phyloP scores from a whole-genome alignment of 2,797 vertebrate species.

The Pristis pectinata region DNA sequence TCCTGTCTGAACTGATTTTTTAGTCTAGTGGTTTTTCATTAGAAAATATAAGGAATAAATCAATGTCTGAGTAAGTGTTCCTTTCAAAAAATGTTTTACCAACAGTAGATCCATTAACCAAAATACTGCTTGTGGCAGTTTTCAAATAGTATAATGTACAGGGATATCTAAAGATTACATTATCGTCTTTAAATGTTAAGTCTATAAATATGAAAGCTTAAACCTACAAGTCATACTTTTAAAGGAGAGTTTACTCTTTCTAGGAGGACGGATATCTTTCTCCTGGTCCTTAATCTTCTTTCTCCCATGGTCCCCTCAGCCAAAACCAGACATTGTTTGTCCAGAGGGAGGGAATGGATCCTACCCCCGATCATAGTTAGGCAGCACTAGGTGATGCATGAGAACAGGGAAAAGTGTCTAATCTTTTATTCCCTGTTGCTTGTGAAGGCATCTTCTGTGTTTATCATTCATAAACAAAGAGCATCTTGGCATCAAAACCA shows the following conservation, averaged over 20 bases:
- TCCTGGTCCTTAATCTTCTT: too few species aligned
- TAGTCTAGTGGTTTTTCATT: neutral
- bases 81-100: neutral
- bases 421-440: too few species aligned
- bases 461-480: neutral
- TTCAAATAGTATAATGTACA: neutral
- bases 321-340: neutral
- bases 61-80: neutral
- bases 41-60: neutral
- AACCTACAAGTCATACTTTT: neutral
- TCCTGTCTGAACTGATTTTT: neutral
- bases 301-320: neutral
- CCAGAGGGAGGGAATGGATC: neutral
- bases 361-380: neutral
- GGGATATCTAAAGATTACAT: neutral
- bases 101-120: neutral
- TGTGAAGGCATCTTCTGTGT: neutral
- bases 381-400: neutral
- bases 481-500: neutral
- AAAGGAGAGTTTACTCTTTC: neutral
- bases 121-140: neutral
- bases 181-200: neutral
- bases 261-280: neutral
- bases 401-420: neutral
- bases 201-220: neutral